A percentile compares a stretch with the other conserved stretches of the same genome.
Conservation (phyloP, 2,888 invertebrate species). For the Steinernema carpocapsae region DNA sequence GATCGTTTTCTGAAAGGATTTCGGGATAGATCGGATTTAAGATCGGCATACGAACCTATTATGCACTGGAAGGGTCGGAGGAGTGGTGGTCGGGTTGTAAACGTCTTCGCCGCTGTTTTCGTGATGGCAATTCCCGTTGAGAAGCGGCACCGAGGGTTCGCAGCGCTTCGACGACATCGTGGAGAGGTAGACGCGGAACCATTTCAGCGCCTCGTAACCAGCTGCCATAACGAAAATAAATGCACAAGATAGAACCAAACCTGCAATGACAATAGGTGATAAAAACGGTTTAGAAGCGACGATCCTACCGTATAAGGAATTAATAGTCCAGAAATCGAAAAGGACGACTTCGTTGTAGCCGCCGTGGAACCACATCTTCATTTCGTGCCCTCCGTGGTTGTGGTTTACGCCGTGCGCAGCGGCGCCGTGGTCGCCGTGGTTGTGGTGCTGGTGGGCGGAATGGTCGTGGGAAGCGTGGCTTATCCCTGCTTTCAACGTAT, state of each 20-base stretch:
- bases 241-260: slow-evolving; percentile 84
- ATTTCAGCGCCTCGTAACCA: slow-evolving; percentile 93
- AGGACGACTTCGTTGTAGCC: slow-evolving; percentile 65
- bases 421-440: not conserved
- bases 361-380: slow-evolving; percentile 69
- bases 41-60: slow-evolving; percentile 16
- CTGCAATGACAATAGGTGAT: slow-evolving; percentile 50
- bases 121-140: not conserved
- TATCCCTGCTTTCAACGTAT: not conserved
- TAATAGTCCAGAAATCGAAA: slow-evolving; percentile 65
- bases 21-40: not conserved
- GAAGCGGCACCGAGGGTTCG: not conserved
- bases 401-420: slow-evolving; percentile 37
- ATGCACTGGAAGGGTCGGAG: slow-evolving; percentile 34
- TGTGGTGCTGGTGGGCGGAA: not conserved
- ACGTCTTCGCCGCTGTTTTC: slow-evolving; percentile 35
- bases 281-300: not conserved
- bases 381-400: slow-evolving; percentile 43
- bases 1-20: too few relatives aligned
- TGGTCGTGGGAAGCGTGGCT: not conserved
- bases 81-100: slow-evolving; percentile 39
- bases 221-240: slow-evolving; percentile 89
- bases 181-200: slow-evolving; percentile 72
- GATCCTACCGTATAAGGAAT: slow-evolving; percentile 47
- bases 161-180: slow-evolving; percentile 34